A percentile compares a stretch with the other conserved stretches of the same genome.
Conservation (phyloP, 2,888 invertebrate genomes). For the Scaeva pyrastri region DNA sequence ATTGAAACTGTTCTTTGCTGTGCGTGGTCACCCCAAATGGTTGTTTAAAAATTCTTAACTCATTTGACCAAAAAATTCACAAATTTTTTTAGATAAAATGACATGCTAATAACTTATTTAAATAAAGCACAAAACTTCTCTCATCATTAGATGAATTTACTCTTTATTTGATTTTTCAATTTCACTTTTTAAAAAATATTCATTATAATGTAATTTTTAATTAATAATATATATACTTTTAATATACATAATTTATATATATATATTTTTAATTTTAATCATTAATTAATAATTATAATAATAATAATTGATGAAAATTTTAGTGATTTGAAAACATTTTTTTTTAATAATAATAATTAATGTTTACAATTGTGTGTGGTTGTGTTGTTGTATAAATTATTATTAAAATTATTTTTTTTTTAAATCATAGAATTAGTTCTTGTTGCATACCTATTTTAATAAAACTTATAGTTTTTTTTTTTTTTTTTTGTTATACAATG, state of each 20-base stretch:
- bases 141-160: conserved; percentile 75
- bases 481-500: conserved; percentile 61
- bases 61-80: too few relatives aligned
- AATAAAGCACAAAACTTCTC: conserved; percentile 2
- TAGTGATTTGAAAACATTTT: conserved; percentile 73
- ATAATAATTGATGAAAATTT: conserved; percentile 72
- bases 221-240: conserved; percentile 67
- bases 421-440: conserved; percentile 57
- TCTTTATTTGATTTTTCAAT: conserved; percentile 71
- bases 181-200: conserved; percentile 75
- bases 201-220: conserved; percentile 66
- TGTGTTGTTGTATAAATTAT: conserved; percentile 39
- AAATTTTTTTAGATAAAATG: too few relatives aligned
- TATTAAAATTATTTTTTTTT: conserved; percentile 27
- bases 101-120: background rate
- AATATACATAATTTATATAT: conserved; percentile 65
- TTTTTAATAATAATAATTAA: conserved; percentile 47
- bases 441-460: conserved; percentile 24
- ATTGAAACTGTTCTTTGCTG: too few relatives aligned
- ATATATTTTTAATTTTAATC: conserved; percentile 50
- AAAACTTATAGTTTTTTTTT: conserved; percentile 55
- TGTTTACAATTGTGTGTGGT: conserved; percentile 42
- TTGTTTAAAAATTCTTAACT: too few relatives aligned
- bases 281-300: conserved; percentile 48
- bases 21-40: too few relatives aligned